Evolutionary conservation across 2,888 invertebrate species (phyloP).

Genomic region (Eretmocerus hayati): DNA sequence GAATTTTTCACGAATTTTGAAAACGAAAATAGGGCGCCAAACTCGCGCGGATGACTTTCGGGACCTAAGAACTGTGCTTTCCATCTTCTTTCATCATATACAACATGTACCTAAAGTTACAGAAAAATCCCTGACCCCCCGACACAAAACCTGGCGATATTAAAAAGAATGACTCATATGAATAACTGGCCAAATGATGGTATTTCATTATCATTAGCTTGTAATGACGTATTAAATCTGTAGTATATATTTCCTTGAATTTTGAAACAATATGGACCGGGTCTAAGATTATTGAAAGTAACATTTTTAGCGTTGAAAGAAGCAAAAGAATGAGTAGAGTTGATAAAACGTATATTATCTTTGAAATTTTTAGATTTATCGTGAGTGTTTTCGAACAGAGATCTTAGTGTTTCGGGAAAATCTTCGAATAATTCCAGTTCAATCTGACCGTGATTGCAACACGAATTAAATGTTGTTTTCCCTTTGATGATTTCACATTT

Average conservation of each 20-base stretch:
- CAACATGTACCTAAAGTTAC: too few species aligned
- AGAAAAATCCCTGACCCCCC: too few species aligned
- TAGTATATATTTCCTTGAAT: constrained; percentile 4
- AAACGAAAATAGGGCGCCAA: too few species aligned
- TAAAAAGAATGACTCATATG: too few species aligned
- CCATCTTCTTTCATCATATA: too few species aligned
- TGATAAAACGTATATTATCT: constrained; percentile 10
- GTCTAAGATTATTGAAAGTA: constrained; percentile 6
- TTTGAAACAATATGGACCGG: constrained; percentile 10
- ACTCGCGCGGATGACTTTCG: too few species aligned
- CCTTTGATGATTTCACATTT: too few species aligned
- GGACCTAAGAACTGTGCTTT: too few species aligned
- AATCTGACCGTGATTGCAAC: too few species aligned
- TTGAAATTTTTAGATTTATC: constrained; percentile 6
- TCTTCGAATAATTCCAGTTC: constrained; percentile 1
- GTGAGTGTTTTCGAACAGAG: constrained; percentile 8
- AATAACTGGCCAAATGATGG: constrained; percentile 9
- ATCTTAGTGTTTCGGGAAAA: constrained; percentile 4
- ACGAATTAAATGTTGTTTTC: too few species aligned
- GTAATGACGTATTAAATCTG: constrained; percentile 2
- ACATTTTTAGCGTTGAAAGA: constrained; percentile 16
- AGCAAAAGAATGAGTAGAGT: constrained; percentile 13
- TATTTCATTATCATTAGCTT: neutral
- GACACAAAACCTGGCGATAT: too few species aligned
- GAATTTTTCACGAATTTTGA: too few species aligned